Evolutionary conservation across 2,888 invertebrate genomes (phyloP), one percentile per base, ranked within the genome.

Genomic region (Nomada flava): DNA sequence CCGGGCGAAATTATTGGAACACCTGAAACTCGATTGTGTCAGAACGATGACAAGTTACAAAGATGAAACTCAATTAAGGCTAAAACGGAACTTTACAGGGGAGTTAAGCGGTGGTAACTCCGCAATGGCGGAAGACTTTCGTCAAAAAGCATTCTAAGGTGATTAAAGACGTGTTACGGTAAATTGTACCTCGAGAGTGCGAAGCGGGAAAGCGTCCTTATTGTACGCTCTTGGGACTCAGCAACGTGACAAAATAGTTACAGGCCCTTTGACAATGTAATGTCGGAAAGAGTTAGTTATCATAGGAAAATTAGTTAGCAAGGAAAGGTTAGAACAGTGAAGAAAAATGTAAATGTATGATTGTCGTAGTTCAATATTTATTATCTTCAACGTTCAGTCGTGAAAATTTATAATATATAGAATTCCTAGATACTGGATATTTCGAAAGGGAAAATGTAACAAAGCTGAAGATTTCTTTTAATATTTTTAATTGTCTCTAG

Each of bases 141-240:
- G 20, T 20, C 10, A 29, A 4, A 67, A 52, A 52, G 53, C 36
- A 15, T 67, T 67, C 53, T 18, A 67, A 52, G 10, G 15, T 23
- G 36, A 67, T 67, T 67, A 67, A 67, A 53, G 67, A 67, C 67
- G 36, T 10, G 36, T 67, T 53, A 53, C 36, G 15, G 0, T 3
- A 36, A 53, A 36, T 53, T 67, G n/a, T 67, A 67, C 20, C 15
- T 15, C 4, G 20, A 67, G 52, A 15, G 52, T 20, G 9, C 26
- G 44, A 47, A 11, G 11, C 15, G 29, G 29, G 20, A 36, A 20
- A 50, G n/a, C 3, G 7, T 13, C 13, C 29, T 29, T 50, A 26
- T 52, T n/a, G 13, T 18, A 26, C n/a, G 7, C 20, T 23, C 23
- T 23, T 44, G 47, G 18, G 36, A 36, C 63, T 26, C 52, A 15